These are phyloP conservation scores for Eristalis intricaria DNA, from an alignment of 2,888 invertebrate genomes.

Conservation along the genomic window DNA sequence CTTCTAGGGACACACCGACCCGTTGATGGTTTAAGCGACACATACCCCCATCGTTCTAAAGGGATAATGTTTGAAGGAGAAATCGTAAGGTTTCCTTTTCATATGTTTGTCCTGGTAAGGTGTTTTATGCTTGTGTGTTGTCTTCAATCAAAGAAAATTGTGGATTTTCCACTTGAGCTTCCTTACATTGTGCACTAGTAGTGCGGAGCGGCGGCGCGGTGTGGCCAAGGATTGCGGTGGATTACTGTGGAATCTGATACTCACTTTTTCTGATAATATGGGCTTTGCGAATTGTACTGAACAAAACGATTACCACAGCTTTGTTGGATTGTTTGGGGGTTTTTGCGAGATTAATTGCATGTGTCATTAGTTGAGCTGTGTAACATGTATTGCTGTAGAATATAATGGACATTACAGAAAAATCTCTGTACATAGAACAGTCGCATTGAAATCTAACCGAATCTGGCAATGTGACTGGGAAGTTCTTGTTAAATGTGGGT, in stretches of 20 bases:
- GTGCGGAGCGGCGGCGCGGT: neutral
- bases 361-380: neutral
- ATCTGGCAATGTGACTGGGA: no score
- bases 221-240: slow-evolving; percentile 39
- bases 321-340: slow-evolving; percentile 13
- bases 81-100: slow-evolving; percentile 49
- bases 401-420: no score
- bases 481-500: no score
- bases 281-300: neutral
- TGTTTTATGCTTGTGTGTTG: slow-evolving; percentile 45
- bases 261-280: neutral
- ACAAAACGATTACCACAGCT: slow-evolving; percentile 19
- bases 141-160: slow-evolving; percentile 60
- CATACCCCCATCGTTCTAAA: neutral
- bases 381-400: neutral
- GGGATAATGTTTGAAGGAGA: slow-evolving; percentile 13
- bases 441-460: no score
- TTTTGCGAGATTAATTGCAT: slow-evolving; percentile 13
- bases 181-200: neutral
- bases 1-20: neutral
- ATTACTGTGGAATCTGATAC: slow-evolving; percentile 45
- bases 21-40: neutral
- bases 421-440: no score
- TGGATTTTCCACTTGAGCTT: slow-evolving; percentile 58
- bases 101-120: slow-evolving; percentile 30